Evolutionary conservation across 2,888 invertebrate genomes (phyloP).

Genomic region (Ischnus inquisitorius): DNA sequence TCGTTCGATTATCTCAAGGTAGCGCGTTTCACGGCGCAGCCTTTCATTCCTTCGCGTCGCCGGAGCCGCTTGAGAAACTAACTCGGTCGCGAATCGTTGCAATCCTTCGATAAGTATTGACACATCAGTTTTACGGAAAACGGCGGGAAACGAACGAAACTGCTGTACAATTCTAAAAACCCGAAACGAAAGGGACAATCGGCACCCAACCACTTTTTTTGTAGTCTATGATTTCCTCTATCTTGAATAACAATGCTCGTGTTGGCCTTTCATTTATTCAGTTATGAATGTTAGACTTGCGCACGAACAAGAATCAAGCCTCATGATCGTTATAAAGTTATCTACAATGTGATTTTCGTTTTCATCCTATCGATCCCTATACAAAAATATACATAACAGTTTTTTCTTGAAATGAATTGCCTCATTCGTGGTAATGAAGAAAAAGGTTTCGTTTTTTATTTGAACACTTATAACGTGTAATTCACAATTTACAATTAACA

Average conservation of each 20-base stretch:
- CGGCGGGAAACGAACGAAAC: not conserved
- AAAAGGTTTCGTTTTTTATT: too few relatives aligned
- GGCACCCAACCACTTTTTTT: not conserved
- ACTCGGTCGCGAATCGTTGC: not conserved
- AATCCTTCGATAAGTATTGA: not conserved
- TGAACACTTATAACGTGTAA: too few relatives aligned
- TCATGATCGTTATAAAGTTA: not conserved
- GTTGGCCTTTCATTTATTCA: conserved; percentile 6
- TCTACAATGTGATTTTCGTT: too few relatives aligned
- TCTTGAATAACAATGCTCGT: not conserved
- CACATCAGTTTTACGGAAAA: not conserved
- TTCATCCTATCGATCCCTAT: too few relatives aligned
- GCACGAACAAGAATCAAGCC: not conserved
- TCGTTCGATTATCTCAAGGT: conserved; percentile 12
- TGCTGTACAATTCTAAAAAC: not conserved
- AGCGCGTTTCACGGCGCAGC: not conserved
- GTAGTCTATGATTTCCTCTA: not conserved
- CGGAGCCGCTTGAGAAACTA: not conserved
- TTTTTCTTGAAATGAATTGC: too few relatives aligned
- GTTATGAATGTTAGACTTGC: not conserved
- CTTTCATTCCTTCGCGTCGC: not conserved
- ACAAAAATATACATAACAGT: not conserved
- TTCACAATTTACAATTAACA: too few relatives aligned
- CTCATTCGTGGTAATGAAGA: too few relatives aligned
- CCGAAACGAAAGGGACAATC: not conserved